Evolutionary conservation across 1,140 invertebrate genomes (phyloP), one percentile per base, ranked within the genome.

Genomic region (Chionoecetes opilio): DNA sequence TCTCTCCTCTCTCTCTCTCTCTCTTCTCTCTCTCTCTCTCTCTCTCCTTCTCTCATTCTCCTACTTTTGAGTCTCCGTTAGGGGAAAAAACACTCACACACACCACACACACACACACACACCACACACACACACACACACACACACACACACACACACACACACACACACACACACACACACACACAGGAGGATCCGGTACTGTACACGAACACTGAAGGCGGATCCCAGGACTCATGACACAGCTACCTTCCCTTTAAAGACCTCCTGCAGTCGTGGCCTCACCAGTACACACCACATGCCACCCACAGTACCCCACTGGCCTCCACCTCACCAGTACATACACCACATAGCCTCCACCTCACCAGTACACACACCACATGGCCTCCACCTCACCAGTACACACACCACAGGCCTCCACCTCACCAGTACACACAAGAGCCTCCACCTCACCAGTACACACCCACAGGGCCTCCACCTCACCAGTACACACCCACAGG

Each of bases 91-190:
- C 46, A 53, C 46, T 14, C 46, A 53, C 46, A 53, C 46, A 53
- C 46, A 53, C 14, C 63, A 75, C 63, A 75, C 63, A 75, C 63
- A 75, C 63, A 75, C 63, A 75, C 63, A 75, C 63, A 75, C 63
- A 75, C 63, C 63, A 75, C 63, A 75, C 63, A 75, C 63, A 75
- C 63, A 75, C 63, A 75, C 63, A 75, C 63, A 75, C 63, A 75
- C 63, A 75, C 63, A 75, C 63, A 75, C 63, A 75, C 63, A 75
- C 63, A 75, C 63, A 75, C 63, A 75, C 63, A 75, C 63, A 75
- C 63, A 75, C 63, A 75, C 63, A 75, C 63, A 75, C 63, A 75
- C 63, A 75, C 63, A 75, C 63, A 75, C 63, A 75, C 63, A 75
- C 63, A n/a, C 63, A 75, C 63, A 75, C 63, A 8, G n/a, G 63